Conservation (phyloP, 2,113 vertebrate genomes). For the Strix uralensis region DNA sequence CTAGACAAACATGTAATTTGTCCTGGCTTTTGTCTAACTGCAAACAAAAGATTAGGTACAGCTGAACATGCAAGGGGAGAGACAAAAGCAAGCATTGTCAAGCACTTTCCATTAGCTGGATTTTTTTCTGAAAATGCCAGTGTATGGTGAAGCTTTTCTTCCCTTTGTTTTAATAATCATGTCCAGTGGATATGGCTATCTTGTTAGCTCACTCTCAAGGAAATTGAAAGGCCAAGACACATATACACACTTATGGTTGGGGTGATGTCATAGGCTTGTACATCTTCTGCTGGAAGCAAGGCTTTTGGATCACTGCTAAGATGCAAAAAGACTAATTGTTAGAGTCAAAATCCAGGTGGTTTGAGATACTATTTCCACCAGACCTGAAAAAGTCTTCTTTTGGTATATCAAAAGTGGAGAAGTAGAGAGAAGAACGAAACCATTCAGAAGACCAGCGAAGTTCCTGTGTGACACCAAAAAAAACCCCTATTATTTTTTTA, state of each 20-base stretch:
- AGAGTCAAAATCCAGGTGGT: background rate
- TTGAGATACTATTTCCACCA: background rate
- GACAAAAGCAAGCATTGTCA: constrained; percentile 16
- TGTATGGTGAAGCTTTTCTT: background rate
- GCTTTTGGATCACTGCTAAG: background rate
- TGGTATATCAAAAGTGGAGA: background rate
- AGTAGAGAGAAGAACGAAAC: background rate
- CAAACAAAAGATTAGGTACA: constrained; percentile 34
- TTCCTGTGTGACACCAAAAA: background rate
- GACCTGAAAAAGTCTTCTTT: background rate
- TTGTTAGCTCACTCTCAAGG: background rate
- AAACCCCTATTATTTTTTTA: background rate
- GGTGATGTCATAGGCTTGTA: background rate
- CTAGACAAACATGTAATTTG: constrained; percentile 34
- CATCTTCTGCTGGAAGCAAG: background rate
- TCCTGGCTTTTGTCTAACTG: constrained; percentile 38
- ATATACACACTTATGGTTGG: background rate
- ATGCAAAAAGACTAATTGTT: background rate
- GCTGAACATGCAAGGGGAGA: background rate
- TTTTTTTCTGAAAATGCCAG: background rate
- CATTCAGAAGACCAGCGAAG: background rate
- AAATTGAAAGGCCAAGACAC: background rate
- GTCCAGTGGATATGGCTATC: background rate
- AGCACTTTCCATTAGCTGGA: background rate
- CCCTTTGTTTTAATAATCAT: background rate